Base-by-base conservation (phyloP, 2,888 invertebrate species). In the Timema podura region DNA sequence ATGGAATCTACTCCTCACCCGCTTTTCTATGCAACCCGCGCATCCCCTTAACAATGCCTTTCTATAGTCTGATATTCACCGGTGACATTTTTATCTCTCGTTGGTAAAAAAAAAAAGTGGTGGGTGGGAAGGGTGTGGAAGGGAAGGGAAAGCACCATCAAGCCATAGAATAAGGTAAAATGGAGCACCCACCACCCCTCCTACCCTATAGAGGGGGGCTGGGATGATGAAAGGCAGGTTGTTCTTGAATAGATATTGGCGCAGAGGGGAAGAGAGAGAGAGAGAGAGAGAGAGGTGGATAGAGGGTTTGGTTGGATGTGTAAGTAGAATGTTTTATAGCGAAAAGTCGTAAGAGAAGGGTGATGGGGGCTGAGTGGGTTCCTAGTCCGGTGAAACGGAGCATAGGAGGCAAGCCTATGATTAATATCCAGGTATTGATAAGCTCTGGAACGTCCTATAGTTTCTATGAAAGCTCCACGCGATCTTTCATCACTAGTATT, bases 371-470 rank as follows among this genome's bases (percentile, higher is more conserved):
- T 30, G 30, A 1, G 30, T 30, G 30, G 30, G 30, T 30, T 45
- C 61, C 44, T 45, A 51, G 61, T 61, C 61, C 30, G 30, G 30
- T 30, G 30, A 30, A 51, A 15, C 15, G 15, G n/a, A 51, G 54
- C 15, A n/a, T 51, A 15, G 3, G 54, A 51, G 15, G 54, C 15
- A 3, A 30, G 30, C 30, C 30, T 61, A 67, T 73, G 73, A 73
- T 73, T 71, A 73, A 73, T 73, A 70, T 67, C 71, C 70, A 72
- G 72, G 72, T 72, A 72, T 72, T 72, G 72, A 72, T 72, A 72
- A 54, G 54, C n/a, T 48, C 10, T 15, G 44, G 66, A n/a, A 48
- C 66, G 51, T 48, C 51, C 66, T 66, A 66, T 51, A 66, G 61
- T 61, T 45, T 61, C 61, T 45, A 61, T 61, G 30, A 30, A 30